Conservation (phyloP, 1,140 invertebrate species). For the Drosophila neocordata region DNA sequence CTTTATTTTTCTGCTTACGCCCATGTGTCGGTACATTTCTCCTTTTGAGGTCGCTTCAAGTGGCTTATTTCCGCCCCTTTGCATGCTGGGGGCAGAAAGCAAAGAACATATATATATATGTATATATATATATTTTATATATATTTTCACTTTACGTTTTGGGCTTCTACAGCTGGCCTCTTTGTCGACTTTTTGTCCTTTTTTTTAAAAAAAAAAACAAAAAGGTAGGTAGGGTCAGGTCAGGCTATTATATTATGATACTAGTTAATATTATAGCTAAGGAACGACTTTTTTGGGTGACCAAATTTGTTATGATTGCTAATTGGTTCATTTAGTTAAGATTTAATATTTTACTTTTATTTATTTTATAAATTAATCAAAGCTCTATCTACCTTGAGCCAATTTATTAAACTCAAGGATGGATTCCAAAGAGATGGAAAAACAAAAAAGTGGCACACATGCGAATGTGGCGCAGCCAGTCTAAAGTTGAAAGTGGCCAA, state of each 20-base stretch:
- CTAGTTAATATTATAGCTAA: too few relatives aligned
- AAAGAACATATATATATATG: background rate
- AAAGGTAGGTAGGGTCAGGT: slow-evolving; percentile 1
- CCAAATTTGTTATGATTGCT: background rate
- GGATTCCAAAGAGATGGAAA: slow-evolving; percentile 6
- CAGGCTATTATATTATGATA: background rate
- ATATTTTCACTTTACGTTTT: background rate
- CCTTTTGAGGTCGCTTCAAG: slow-evolving; percentile 75
- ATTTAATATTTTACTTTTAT: too few relatives aligned
- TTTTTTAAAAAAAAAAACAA: too few relatives aligned
- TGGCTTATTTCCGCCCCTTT: slow-evolving; percentile 79
- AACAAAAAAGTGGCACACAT: slow-evolving; percentile 56
- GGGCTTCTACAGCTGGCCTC: background rate
- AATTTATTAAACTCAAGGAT: background rate
- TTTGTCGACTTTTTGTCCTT: background rate
- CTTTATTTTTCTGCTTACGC: background rate
- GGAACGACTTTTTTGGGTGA: too few relatives aligned
- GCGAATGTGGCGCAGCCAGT: slow-evolving; percentile 6
- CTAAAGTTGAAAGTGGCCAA: slow-evolving; percentile 51
- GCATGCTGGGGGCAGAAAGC: slow-evolving; percentile 28
- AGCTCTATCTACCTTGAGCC: slow-evolving; percentile 2
- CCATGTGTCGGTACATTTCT: background rate
- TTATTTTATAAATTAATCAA: background rate
- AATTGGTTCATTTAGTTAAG: background rate
- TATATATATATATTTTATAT: background rate